A percentile compares a stretch with the other conserved stretches of the same genome.
These are phyloP conservation scores for Aphis gossypii DNA, from an alignment of 1,140 invertebrate species.

Conservation along the genomic window DNA sequence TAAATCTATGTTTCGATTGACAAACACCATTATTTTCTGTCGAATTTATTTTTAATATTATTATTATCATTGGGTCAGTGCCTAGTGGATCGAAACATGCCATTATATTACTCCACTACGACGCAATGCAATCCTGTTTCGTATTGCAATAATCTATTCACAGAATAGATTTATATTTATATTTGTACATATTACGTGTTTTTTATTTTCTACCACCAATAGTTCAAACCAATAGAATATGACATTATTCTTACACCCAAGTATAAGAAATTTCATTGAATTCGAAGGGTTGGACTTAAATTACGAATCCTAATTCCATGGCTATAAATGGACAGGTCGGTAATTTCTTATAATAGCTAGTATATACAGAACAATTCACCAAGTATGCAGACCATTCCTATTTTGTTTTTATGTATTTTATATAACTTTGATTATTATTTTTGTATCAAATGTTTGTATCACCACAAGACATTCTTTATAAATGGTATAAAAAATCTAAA, in stretches of 20 bases:
- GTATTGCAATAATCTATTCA: neutral
- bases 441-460: neutral
- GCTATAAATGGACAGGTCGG: neutral
- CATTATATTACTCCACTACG: neutral
- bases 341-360: no score
- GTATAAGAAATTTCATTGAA: neutral
- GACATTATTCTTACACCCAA: neutral
- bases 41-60: neutral
- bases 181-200: neutral
- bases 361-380: no score
- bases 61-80: neutral
- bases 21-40: neutral
- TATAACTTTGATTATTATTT: no score
- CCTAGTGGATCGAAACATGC: neutral
- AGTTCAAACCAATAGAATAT: neutral
- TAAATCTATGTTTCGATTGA: neutral
- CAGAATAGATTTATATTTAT: neutral
- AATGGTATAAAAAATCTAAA: no score
- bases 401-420: neutral
- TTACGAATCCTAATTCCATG: neutral
- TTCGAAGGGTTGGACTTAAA: neutral
- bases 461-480: no score
- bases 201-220: neutral
- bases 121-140: neutral
- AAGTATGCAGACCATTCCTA: neutral